These are phyloP conservation scores for Clarias gariepinus DNA, from an alignment of 2,113 vertebrate species.

Conservation along the genomic window DNA sequence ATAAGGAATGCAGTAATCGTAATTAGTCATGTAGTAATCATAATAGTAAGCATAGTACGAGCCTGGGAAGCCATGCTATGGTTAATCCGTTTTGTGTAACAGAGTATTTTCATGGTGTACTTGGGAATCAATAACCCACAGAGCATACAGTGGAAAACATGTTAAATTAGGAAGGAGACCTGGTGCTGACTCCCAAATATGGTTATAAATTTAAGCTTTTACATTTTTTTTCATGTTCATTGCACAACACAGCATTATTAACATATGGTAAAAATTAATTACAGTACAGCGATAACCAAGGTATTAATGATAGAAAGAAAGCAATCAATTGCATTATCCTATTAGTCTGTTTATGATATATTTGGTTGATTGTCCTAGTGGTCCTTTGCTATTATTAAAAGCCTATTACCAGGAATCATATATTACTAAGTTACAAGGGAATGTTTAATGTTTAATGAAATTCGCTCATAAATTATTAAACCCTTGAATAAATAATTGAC, in stretches of 20 bases:
- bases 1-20: conserved; percentile 44
- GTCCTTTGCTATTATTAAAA: not conserved
- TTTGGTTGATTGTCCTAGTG: not conserved
- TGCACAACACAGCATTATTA: conserved; percentile 13
- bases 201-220: not conserved
- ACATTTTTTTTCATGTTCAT: not conserved
- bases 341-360: not conserved
- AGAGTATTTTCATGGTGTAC: conserved; percentile 15
- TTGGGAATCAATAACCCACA: not conserved
- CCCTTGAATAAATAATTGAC: not conserved
- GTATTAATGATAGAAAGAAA: not conserved
- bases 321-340: not conserved
- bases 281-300: not conserved
- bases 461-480: not conserved
- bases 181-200: not conserved
- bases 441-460: not conserved
- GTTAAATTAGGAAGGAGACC: not conserved
- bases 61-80: conserved; percentile 29
- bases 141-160: not conserved
- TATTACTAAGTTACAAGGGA: not conserved
- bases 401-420: not conserved
- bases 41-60: conserved; percentile 14
- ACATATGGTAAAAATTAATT: not conserved
- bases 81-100: conserved; percentile 32
- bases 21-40: conserved; percentile 44